Evolutionary conservation across 2,888 invertebrate species (phyloP).

Genomic region (Endotricha flammealis): DNA sequence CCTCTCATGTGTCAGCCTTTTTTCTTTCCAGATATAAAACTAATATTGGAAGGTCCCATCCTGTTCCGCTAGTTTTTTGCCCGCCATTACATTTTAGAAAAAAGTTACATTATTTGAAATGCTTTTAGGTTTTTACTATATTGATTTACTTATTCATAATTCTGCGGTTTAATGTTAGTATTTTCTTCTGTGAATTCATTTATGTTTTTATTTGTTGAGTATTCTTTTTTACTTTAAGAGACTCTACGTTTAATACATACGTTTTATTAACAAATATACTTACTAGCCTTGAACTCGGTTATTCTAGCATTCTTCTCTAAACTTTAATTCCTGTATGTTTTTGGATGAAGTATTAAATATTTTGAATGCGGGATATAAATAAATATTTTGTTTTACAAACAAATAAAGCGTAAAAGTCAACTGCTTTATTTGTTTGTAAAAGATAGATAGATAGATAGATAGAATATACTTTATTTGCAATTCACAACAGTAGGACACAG

Average conservation of each 20-base stretch:
- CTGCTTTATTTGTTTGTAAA: too few relatives aligned
- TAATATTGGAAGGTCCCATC: slow-evolving; percentile 77
- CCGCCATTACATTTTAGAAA: slow-evolving; percentile 52
- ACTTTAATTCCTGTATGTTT: too few relatives aligned
- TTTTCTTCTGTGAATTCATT: background rate
- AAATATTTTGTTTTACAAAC: background rate
- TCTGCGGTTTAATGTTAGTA: background rate
- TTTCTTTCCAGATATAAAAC: slow-evolving; percentile 73
- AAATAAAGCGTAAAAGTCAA: too few relatives aligned
- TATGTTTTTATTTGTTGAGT: background rate
- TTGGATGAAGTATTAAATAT: too few relatives aligned
- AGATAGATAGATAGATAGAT: too few relatives aligned
- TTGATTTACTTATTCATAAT: background rate
- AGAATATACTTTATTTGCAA: too few relatives aligned
- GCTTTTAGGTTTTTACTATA: slow-evolving; percentile 45
- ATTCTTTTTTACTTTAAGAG: background rate
- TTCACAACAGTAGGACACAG: too few relatives aligned
- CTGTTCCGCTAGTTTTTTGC: slow-evolving; percentile 73
- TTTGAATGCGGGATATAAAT: too few relatives aligned
- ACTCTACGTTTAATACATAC: too few relatives aligned
- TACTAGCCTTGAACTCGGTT: too few relatives aligned
- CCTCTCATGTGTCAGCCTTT: slow-evolving; percentile 66
- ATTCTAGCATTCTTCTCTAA: too few relatives aligned
- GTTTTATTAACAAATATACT: too few relatives aligned
- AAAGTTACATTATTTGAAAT: slow-evolving; percentile 62